These are phyloP conservation scores for Percopsis transmontana DNA, from an alignment of 2,113 vertebrate genomes.

Conservation along the genomic window DNA sequence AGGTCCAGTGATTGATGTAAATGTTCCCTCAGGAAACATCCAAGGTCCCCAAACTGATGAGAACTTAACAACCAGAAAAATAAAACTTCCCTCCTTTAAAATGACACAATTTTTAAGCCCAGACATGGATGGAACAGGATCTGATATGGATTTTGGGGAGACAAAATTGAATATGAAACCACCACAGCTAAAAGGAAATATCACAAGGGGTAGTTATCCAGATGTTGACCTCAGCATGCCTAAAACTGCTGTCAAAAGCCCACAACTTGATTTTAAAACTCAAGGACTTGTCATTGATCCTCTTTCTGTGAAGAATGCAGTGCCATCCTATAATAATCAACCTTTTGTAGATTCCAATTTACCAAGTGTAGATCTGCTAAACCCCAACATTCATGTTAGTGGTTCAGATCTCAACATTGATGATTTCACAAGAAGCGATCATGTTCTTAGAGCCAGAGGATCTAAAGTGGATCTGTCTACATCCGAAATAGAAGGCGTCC, in stretches of 20 bases:
- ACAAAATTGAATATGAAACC: slow-evolving; percentile 40
- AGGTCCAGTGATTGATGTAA: slow-evolving; percentile 32
- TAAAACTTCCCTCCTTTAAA: slow-evolving; percentile 41
- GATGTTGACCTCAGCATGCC: slow-evolving; percentile 32
- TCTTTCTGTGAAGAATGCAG: slow-evolving; percentile 32
- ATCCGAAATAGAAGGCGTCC: neutral
- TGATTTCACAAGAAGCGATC: slow-evolving; percentile 61
- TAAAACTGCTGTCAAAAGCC: slow-evolving; percentile 20
- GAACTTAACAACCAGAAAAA: slow-evolving; percentile 30
- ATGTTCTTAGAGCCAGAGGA: slow-evolving; percentile 54
- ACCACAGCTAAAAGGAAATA: slow-evolving; percentile 26
- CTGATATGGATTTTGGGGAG: slow-evolving; percentile 51
- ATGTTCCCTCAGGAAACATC: slow-evolving; percentile 40
- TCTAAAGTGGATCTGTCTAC: slow-evolving; percentile 21
- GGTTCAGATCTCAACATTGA: slow-evolving; percentile 68
- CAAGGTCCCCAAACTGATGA: slow-evolving; percentile 31
- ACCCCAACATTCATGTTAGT: slow-evolving; percentile 27
- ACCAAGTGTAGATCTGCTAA: neutral
- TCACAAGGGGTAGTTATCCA: slow-evolving; percentile 29
- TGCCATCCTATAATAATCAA: slow-evolving; percentile 35
- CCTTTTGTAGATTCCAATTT: slow-evolving; percentile 22
- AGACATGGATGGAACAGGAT: slow-evolving; percentile 7
- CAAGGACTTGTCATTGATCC: slow-evolving; percentile 42
- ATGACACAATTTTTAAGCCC: slow-evolving; percentile 34
- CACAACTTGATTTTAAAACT: slow-evolving; percentile 36